Evolutionary conservation across 2,113 vertebrate genomes (phyloP), one percentile per base, ranked within the genome.

Genomic region (Lepisosteus oculatus): DNA sequence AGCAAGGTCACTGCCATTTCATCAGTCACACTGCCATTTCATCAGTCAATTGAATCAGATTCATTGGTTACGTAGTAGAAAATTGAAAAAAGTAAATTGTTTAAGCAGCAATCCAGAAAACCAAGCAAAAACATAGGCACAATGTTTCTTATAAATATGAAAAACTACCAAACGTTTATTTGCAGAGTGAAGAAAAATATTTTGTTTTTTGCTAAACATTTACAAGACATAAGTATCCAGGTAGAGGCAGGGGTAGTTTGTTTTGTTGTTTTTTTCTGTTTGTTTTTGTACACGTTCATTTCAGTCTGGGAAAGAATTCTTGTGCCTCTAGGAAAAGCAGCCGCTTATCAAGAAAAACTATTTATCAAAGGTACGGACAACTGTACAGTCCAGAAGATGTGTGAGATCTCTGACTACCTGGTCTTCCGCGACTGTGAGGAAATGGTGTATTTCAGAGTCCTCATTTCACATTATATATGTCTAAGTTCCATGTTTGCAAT

Each of bases 111-210:
- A 81, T 70, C 81, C 75, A 82, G 41, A 78, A 69, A 76, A 72
- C 77, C 74, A 70, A 81, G 79, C 76, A 71, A 80, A 77, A 80
- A 76, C 77, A 67, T 84, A 75, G 14, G 14, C 75, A 29, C 69
- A 71, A 56, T 57, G 67, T 80, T 70, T 76, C 66, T 72, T 77
- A 43, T 77, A 82, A 78, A 84, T 73, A 75, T 85, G 76, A 78
- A 83, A 82, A 88, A 87, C 77, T 81, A 83, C 80, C 73, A 76
- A 67, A 78, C 3, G 63, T 73, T 42, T 77, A 67, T 83, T 80
- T 81, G 62, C 59, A 63, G 55, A 82, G 66, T 69, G 73, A 83
- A 79, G 61, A 78, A 76, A 78, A 83, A 72, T 74, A 75, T 72
- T 64, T 75, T 43, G 61, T 78, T 76, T 72, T 77, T 74, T 68